Evolutionary conservation across 2,888 invertebrate genomes (phyloP), one percentile per base, ranked within the genome.

Genomic region (Aporophyla nigra): DNA sequence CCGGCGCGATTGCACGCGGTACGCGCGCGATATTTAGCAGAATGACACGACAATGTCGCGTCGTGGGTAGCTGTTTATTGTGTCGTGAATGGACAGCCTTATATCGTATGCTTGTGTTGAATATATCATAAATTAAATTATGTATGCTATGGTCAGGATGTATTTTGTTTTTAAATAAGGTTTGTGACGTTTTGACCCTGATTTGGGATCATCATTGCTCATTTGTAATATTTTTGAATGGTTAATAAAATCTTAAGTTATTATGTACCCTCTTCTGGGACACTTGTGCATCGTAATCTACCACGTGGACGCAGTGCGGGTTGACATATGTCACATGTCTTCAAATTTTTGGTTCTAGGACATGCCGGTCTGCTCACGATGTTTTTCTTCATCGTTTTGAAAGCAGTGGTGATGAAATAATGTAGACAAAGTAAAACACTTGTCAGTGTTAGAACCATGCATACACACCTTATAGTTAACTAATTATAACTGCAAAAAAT

Each of bases 21-120:
- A 89, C 90, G 89, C 90, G 91, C 90, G 92, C 91, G 92, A 92
- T 93, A 92, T 93, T 92, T 93, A 92, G 93, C 92, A 86, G 88
- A 91, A 89, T 91, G 93, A 94, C 93, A 93, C 93, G 92, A 93
- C 91, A 85, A 88, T 87, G 91, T 89, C 91, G 90, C 90, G 85
- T 90, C 91, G 92, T 92, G 93, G 92, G 91, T 86, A 91, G 91
- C 90, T 88, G 89, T 89, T 90, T 90, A 88, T 90, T 90, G 89
- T 88, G 87, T 87, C 86, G 89, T 90, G 89, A 88, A 84, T 88
- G 88, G 86, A 73, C 83, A 74, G 82, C 88, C 86, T 89, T 89
- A 87, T 88, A 84, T 87, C 79, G 74, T 85, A 81, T 74, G 85
- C 69, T 68, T 84, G 81, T 56, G 85, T 73, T 76, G 85, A 83